Conservation (phyloP, 2,113 vertebrate species). For the Tylochromis polylepis region DNA sequence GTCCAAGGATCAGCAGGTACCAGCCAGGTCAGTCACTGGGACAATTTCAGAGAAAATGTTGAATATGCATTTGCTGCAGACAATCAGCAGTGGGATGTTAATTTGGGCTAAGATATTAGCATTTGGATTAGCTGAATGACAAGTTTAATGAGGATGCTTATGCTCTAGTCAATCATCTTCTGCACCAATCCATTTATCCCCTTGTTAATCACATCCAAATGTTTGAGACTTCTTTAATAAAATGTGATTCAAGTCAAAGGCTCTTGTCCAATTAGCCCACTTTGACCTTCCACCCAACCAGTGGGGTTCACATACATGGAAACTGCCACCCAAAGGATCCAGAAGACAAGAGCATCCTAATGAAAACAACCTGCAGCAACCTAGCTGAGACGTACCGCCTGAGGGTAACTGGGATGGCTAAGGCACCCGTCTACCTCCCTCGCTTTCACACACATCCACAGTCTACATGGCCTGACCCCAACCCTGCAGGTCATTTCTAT, state of each 20-base stretch:
- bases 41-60: constrained; percentile 70
- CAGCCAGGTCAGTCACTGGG: constrained; percentile 70
- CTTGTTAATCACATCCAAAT: constrained; percentile 56
- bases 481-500: constrained; percentile 73
- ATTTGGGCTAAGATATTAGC: constrained; percentile 66
- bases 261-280: constrained; percentile 63
- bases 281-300: constrained; percentile 55
- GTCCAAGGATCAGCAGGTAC: constrained; percentile 70
- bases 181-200: constrained; percentile 37
- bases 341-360: constrained; percentile 50
- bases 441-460: constrained; percentile 42
- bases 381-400: constrained; percentile 50
- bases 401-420: constrained; percentile 45
- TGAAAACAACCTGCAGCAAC: constrained; percentile 52
- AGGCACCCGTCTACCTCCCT: constrained; percentile 25
- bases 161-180: constrained; percentile 38
- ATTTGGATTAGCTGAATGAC: constrained; percentile 59
- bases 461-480: constrained; percentile 82
- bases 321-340: constrained; percentile 17
- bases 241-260: constrained; percentile 57
- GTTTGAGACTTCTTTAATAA: constrained; percentile 54
- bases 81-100: constrained; percentile 60
- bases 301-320: constrained; percentile 25
- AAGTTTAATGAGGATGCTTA: constrained; percentile 66
- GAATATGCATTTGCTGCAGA: constrained; percentile 64